phyloP scores from a whole-genome alignment of 2,797 vertebrate species.

The Chanos chanos region DNA sequence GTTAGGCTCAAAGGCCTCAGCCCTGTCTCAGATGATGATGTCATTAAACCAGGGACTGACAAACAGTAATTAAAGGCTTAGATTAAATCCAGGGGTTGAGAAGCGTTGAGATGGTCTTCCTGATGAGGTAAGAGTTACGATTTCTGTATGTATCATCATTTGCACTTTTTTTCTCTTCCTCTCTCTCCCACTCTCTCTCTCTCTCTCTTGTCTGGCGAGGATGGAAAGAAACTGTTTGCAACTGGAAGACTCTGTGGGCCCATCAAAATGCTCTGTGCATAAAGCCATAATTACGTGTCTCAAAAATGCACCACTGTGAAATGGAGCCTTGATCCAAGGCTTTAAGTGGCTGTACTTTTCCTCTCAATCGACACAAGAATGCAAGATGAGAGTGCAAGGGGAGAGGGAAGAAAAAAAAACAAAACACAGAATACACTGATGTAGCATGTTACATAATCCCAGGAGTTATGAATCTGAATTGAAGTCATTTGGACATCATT shows the following conservation, averaged over 20 bases:
- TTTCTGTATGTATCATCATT: constrained; percentile 52
- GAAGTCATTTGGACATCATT: constrained; percentile 52
- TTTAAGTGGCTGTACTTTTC: constrained; percentile 73
- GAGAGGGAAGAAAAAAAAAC: constrained; percentile 18
- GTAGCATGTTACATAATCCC: constrained; percentile 45
- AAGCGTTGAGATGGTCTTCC: constrained; percentile 51
- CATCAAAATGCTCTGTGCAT: constrained; percentile 66
- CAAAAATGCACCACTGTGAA: constrained; percentile 78
- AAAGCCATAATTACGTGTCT: constrained; percentile 82
- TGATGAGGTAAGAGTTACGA: constrained; percentile 66
- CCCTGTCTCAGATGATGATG: constrained; percentile 61
- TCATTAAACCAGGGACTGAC: constrained; percentile 63
- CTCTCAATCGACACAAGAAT: constrained; percentile 62
- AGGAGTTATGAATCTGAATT: constrained; percentile 48
- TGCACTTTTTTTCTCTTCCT: not conserved
- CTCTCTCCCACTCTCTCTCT: not conserved
- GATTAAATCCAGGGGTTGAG: constrained; percentile 65
- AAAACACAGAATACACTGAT: constrained; percentile 6
- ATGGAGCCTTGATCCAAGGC: constrained; percentile 70
- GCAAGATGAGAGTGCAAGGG: constrained; percentile 22
- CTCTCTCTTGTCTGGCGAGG: constrained; percentile 61
- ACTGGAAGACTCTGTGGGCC: constrained; percentile 64
- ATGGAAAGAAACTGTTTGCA: constrained; percentile 79
- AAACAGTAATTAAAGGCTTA: constrained; percentile 74
- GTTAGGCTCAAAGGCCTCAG: not conserved